Evolutionary conservation across 1,140 invertebrate genomes (phyloP), one percentile per base, ranked within the genome.

Genomic region (Neodiprion virginianus): DNA sequence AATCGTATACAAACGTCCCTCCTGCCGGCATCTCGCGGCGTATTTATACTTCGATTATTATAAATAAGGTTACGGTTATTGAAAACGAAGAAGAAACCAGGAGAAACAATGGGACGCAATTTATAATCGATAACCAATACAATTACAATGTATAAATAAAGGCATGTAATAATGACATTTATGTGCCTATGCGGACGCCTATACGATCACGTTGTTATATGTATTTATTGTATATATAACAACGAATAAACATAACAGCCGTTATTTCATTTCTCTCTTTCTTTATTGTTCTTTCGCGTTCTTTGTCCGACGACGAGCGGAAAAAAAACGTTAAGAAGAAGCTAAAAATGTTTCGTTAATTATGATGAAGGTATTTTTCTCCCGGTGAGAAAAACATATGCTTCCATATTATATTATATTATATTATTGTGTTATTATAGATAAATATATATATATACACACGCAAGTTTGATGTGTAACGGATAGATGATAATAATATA

Each of bases 351-450:
- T 11, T 61, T 17, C 53, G 53, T 61, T 17, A 40, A 14, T 61
- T 61, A 14, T 61, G 5, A 69, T 81, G 79, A 76, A 85, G 80
- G 81, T 80, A 82, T 86, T 80, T 80, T 80, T 85, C 83, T 83
- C 81, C 81, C 73, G 67, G 67, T 71, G 71, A 82, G 84, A 86
- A 85, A 84, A 83, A 80, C 67, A 61, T 61, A 85, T 86, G 80
- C 84, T 87, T 87, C 84, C 85, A 84, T 75, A 69, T 28, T n/a
- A 23, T 66, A 66, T 66, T 66, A 66, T 66, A 66, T 66, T n/a
- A 14, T 66, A 66, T 66, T n/a, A n/a, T n/a, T 5, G 14, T 66
- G 61, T 66, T n/a, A 14, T 66, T 79, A 49, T 69, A 71, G 66
- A 75, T 28, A 72, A 69, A 78, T 69, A 77, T 65, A 76, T 76